Evolutionary conservation across 2,888 invertebrate species (phyloP), one percentile per base, ranked within the genome.

Genomic region (Tyria jacobaeae): DNA sequence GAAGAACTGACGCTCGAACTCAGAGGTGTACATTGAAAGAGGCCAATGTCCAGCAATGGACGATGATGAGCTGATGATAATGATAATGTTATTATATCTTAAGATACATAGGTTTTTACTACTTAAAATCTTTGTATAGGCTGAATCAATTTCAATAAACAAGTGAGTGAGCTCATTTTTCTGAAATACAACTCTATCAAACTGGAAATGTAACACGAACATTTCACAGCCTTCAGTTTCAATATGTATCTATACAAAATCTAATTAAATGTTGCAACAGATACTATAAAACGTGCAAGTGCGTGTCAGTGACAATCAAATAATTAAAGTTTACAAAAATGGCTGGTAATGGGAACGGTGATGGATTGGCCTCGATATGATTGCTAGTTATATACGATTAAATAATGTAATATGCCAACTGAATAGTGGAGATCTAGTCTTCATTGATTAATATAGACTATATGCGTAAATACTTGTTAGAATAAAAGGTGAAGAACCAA

Each of bases 241-340:
- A 53, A 57, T 49, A 37, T n/a, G 15, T 48, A 57, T 52, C 24
- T 50, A 70, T 67, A 64, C 53, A 58, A 54, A 59, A 58, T 59
- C 47, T 60, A 69, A 75, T 66, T 58, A 65, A 49, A 59, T 48
- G 55, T 75, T 76, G 63, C 76, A 65, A 66, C 66, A 75, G 37
- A 31, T 10, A 3, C 49, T 50, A 48, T 62, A 66, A 65, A 63
- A 64, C 63, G 71, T 52, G 7, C 31, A 48, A 27, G 66, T 54
- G 64, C 75, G 75, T 77, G 75, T 37, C 77, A 75, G 75, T 77
- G 78, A 72, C 78, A 77, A 63, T 70, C 58, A 62, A 68, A 71
- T 76, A 74, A 76, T 75, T 75, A 75, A 68, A 67, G 49, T 59
- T 41, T 31, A 50, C 77, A 60, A 64, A 67, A 71, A 66, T 41